phyloP scores from a whole-genome alignment of 2,797 vertebrate species.

The Columba guinea region DNA sequence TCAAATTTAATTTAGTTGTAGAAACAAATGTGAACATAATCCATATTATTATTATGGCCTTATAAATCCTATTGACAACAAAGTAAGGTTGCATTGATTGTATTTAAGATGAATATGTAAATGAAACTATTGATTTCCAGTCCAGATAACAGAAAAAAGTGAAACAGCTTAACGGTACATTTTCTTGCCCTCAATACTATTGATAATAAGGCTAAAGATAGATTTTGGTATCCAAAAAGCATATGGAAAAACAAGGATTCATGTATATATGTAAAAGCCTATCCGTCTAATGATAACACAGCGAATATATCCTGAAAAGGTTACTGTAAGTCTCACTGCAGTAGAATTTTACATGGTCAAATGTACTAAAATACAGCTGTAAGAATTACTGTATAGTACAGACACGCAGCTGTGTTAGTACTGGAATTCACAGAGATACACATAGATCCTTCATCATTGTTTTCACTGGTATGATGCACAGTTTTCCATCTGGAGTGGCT shows the following conservation, averaged over 20 bases:
- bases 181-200: slow-evolving; percentile 13
- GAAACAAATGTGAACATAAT: neutral
- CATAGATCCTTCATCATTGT: neutral
- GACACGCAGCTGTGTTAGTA: neutral
- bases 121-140: slow-evolving; percentile 4
- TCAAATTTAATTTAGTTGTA: neutral
- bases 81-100: neutral
- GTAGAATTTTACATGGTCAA: neutral
- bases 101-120: slow-evolving; percentile 8
- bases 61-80: slow-evolving; percentile 11
- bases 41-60: neutral
- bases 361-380: neutral
- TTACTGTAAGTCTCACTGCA: neutral
- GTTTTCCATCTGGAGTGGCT: neutral
- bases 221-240: neutral
- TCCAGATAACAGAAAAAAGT: neutral
- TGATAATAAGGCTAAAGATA: neutral
- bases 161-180: slow-evolving; percentile 5
- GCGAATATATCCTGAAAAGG: neutral
- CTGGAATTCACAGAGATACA: neutral
- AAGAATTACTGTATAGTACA: neutral
- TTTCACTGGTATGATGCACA: neutral
- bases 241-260: neutral
- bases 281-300: neutral
- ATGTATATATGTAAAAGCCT: neutral